Evolutionary conservation across 1,140 invertebrate species (phyloP).

Genomic region (Saccostrea cuccullata): DNA sequence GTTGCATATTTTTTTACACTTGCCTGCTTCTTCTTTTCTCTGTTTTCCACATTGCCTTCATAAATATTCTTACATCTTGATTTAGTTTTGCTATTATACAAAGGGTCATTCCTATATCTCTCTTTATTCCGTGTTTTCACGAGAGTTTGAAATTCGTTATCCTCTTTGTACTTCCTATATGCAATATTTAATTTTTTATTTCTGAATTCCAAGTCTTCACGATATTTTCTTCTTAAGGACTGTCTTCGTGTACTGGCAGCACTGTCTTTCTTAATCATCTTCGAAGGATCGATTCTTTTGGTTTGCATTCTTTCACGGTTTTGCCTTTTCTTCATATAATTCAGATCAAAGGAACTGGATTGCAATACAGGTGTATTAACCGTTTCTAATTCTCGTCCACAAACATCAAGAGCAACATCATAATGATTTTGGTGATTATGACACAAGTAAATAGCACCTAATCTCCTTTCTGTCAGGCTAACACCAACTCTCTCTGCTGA

Average conservation of each 20-base stretch:
- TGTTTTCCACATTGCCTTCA: background rate
- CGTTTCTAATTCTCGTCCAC: background rate
- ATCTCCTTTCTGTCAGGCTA: no score
- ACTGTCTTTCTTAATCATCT: background rate
- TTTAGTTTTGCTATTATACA: no score
- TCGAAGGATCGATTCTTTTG: background rate
- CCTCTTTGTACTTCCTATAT: background rate
- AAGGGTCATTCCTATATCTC: no score
- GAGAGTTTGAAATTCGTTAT: no score
- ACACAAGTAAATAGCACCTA: constrained; percentile 13
- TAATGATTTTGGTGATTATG: constrained; percentile 5
- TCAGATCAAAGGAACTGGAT: no score
- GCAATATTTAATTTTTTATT: background rate
- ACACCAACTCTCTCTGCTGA: no score
- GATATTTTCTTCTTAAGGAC: background rate
- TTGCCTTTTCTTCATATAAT: background rate
- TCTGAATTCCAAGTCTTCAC: background rate
- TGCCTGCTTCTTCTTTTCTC: background rate
- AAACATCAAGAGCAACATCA: background rate
- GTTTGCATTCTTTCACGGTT: background rate
- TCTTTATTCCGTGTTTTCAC: no score
- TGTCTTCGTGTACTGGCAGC: background rate
- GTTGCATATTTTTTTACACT: constrained; percentile 20
- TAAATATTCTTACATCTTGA: background rate
- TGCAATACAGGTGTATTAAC: background rate